These are phyloP conservation scores for Kryphioiulus occultus DNA, from an alignment of 2,888 invertebrate species.

Conservation along the genomic window DNA sequence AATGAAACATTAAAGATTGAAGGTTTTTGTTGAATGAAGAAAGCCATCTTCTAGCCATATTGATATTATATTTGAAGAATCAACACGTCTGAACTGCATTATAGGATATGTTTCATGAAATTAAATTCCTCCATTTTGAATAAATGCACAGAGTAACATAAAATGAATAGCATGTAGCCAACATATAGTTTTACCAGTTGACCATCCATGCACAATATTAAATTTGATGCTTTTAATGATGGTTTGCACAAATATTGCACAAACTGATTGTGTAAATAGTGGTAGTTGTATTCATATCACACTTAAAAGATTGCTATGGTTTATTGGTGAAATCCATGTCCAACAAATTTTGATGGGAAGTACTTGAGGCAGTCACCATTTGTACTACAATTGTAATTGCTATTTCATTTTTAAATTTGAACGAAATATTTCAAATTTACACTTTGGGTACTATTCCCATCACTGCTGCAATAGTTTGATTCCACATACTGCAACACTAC, in stretches of 20 bases:
- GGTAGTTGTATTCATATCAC: neutral
- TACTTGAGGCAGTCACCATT: constrained; percentile 21
- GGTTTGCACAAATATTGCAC: neutral
- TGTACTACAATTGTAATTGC: neutral
- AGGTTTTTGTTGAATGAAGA: too few species aligned
- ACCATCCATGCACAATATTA: neutral
- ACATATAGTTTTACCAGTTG: neutral
- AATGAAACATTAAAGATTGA: neutral
- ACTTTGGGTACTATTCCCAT: neutral
- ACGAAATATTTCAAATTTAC: neutral
- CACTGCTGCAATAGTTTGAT: neutral
- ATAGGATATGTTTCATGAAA: neutral
- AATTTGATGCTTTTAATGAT: neutral
- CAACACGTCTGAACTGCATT: neutral
- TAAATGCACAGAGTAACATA: neutral
- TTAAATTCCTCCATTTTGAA: neutral
- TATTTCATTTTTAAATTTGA: neutral
- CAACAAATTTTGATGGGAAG: neutral
- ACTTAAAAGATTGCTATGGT: neutral
- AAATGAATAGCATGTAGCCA: neutral
- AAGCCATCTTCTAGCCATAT: too few species aligned
- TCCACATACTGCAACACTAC: too few species aligned
- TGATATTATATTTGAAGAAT: too few species aligned
- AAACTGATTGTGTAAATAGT: neutral
- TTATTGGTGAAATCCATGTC: neutral